phyloP scores from a whole-genome alignment of 2,113 vertebrate genomes.

The Chroicocephalus ridibundus region DNA sequence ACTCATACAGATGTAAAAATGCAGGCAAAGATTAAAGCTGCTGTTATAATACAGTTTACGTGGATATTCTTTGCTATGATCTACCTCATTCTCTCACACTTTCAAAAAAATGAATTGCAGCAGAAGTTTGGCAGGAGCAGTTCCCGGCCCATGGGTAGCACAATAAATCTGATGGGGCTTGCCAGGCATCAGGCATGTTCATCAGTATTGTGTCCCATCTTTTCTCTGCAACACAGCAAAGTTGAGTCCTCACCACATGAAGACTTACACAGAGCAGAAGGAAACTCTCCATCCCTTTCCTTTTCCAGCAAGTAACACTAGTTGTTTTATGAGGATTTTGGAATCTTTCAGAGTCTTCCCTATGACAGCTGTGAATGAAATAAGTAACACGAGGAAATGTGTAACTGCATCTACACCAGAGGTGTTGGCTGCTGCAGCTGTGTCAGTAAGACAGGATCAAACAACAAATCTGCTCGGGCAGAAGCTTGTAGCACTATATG shows the following conservation, averaged over 20 bases:
- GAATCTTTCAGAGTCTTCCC: background rate
- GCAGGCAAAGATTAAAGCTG: background rate
- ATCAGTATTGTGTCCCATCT: background rate
- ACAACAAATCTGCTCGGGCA: background rate
- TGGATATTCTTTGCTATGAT: background rate
- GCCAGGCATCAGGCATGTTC: background rate
- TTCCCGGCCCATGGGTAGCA: background rate
- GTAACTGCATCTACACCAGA: background rate
- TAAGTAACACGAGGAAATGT: background rate
- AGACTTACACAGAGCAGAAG: background rate
- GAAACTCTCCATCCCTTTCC: background rate
- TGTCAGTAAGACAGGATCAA: background rate
- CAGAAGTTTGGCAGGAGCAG: background rate
- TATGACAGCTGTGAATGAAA: background rate
- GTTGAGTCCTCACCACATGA: background rate
- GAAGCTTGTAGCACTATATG: background rate
- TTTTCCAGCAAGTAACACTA: background rate
- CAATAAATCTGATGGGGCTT: background rate
- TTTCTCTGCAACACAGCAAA: background rate
- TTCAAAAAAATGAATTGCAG: background rate
- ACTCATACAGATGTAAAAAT: background rate
- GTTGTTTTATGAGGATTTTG: background rate
- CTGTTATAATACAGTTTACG: background rate
- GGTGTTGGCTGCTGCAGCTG: background rate
- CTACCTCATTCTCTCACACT: background rate